Evolutionary conservation across 2,888 invertebrate species (phyloP).

Genomic region (Bombylius discolor): DNA sequence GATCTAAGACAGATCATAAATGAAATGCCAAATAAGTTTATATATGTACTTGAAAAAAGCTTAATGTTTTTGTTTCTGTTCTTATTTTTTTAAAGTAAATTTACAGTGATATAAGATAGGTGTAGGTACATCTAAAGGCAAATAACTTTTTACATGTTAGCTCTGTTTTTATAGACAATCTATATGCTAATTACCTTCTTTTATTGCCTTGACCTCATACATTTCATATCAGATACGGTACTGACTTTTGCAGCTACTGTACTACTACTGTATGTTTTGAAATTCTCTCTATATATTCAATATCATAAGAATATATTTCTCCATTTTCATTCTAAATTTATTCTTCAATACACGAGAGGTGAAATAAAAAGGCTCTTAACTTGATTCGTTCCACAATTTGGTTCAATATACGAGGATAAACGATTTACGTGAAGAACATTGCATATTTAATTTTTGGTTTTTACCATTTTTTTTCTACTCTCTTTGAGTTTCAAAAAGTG

Average conservation of each 20-base stretch:
- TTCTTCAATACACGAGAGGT: too few relatives aligned
- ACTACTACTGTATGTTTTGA: background rate
- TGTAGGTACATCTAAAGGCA: background rate
- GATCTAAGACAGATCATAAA: too few relatives aligned
- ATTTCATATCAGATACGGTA: constrained; percentile 8
- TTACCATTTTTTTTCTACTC: background rate
- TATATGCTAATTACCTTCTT: constrained; percentile 11
- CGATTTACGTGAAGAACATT: background rate
- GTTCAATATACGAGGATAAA: background rate
- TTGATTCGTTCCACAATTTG: constrained; percentile 8
- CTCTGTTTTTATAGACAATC: constrained; percentile 2
- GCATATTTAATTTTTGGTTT: background rate
- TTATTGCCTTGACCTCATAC: constrained; percentile 4
- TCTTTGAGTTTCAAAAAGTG: background rate
- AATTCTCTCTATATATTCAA: too few relatives aligned
- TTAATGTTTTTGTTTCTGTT: too few relatives aligned
- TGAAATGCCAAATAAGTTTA: too few relatives aligned
- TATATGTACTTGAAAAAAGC: too few relatives aligned
- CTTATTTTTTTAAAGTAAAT: too few relatives aligned
- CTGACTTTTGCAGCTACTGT: constrained; percentile 8
- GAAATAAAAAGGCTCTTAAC: background rate
- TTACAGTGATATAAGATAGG: too few relatives aligned
- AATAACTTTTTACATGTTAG: background rate
- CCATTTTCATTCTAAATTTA: too few relatives aligned
- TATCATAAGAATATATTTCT: too few relatives aligned